phyloP scores from a whole-genome alignment of 2,797 vertebrate species.

The Takifugu ocellatus region DNA sequence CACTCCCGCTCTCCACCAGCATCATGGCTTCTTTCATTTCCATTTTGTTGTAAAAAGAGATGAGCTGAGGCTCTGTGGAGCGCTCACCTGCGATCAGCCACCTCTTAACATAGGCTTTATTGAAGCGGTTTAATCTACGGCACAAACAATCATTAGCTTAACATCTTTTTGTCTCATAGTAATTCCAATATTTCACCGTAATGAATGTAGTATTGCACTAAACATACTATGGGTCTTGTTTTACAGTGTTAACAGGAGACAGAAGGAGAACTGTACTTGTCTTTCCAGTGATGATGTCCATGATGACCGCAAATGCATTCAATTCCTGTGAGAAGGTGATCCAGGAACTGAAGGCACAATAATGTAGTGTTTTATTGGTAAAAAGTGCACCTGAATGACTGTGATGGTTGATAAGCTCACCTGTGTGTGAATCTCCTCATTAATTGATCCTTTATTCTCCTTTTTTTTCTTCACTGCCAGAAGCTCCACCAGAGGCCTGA shows the following conservation, averaged over 20 bases:
- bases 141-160: neutral
- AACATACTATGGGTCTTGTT: neutral
- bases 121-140: slow-evolving; percentile 88
- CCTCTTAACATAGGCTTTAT: slow-evolving; percentile 90
- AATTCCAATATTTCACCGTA: neutral
- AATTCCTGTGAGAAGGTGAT: slow-evolving; percentile 92
- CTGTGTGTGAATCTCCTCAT: slow-evolving; percentile 93
- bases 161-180: neutral
- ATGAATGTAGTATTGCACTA: neutral
- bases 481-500: slow-evolving; percentile 91
- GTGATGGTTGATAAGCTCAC: slow-evolving; percentile 30
- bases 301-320: slow-evolving; percentile 93
- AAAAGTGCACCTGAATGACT: neutral
- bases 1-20: slow-evolving; percentile 85
- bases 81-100: slow-evolving; percentile 89
- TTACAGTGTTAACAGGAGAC: neutral
- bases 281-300: slow-evolving; percentile 95
- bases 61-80: slow-evolving; percentile 90
- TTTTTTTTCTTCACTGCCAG: slow-evolving; percentile 94
- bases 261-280: slow-evolving; percentile 80
- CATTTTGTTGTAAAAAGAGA: slow-evolving; percentile 97
- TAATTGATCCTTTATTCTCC: slow-evolving; percentile 87
- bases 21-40: slow-evolving; percentile 94
- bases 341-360: slow-evolving; percentile 80
- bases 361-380: neutral